Evolutionary conservation across 92 coral and sea anemone genomes (phyloP).

Genomic region (Virgularia gustaviana): DNA sequence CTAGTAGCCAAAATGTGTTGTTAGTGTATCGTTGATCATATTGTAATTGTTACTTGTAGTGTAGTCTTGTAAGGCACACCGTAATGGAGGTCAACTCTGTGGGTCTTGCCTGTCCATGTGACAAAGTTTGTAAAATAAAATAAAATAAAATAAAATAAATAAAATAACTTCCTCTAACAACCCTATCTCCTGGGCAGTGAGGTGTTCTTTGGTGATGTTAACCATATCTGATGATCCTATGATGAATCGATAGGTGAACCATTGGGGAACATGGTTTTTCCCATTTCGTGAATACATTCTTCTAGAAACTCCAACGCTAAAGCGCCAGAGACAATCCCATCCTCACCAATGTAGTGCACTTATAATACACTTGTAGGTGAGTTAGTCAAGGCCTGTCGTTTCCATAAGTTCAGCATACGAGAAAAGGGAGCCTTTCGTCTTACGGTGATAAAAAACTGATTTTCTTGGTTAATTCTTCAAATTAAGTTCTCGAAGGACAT

Average conservation of each 20-base stretch:
- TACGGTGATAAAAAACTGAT: too few species aligned
- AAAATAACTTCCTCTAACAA: constrained; percentile 47
- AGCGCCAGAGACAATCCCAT: constrained; percentile 38
- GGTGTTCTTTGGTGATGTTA: constrained; percentile 36
- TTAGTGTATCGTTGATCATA: too few species aligned
- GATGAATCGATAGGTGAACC: constrained; percentile 37
- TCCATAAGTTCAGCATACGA: neutral
- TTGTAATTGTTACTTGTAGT: too few species aligned
- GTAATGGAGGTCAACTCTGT: too few species aligned
- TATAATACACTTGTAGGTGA: constrained; percentile 26
- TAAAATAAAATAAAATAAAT: too few species aligned
- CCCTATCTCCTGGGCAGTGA: constrained; percentile 45
- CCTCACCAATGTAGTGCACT: constrained; percentile 35
- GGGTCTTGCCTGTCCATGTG: too few species aligned
- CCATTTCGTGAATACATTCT: constrained; percentile 24
- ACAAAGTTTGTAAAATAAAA: too few species aligned
- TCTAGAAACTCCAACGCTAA: constrained; percentile 26
- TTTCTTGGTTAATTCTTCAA: too few species aligned
- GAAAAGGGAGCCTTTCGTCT: constrained; percentile 2
- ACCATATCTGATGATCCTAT: constrained; percentile 48
- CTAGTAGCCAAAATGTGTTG: too few species aligned
- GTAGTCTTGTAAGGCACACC: too few species aligned
- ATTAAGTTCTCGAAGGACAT: too few species aligned
- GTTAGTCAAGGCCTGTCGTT: constrained; percentile 8
- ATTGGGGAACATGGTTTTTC: constrained; percentile 22